A percentile compares a stretch with the other conserved stretches of the same genome.
Conservation (phyloP, 2,888 invertebrate species). For the Melanargia galathea region DNA sequence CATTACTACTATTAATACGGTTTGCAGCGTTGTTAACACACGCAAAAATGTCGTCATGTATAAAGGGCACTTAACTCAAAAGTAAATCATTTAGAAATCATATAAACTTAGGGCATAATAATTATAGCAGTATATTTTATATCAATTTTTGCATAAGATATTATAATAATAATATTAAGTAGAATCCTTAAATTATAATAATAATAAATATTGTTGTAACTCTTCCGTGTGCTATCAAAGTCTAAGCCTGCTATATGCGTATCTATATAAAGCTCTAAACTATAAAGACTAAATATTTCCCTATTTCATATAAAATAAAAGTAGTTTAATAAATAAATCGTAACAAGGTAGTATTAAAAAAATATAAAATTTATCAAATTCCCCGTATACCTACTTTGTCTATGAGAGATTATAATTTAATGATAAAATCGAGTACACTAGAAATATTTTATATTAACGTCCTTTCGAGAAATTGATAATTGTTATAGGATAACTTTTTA, state of each 20-base stretch:
- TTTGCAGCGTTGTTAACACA: neutral
- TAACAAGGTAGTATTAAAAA: constrained; percentile 18
- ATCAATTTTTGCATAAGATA: constrained; percentile 38
- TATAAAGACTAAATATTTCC: constrained; percentile 35
- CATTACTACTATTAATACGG: too few relatives aligned
- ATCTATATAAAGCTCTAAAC: constrained; percentile 31
- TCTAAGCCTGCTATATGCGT: constrained; percentile 34
- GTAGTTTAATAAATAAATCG: constrained; percentile 26
- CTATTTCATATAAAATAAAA: constrained; percentile 27
- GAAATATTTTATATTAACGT: constrained; percentile 11
- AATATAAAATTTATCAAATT: constrained; percentile 37
- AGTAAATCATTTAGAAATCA: constrained; percentile 31
- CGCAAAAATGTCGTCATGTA: neutral
- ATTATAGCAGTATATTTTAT: constrained; percentile 39
- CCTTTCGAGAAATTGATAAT: constrained; percentile 35
- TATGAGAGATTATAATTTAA: constrained; percentile 24
- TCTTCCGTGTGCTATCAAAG: constrained; percentile 34
- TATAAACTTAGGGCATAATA: constrained; percentile 32
- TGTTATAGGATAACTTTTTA: constrained; percentile 28
- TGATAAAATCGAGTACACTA: constrained; percentile 24
- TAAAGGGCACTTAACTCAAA: constrained; percentile 12
- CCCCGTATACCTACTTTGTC: constrained; percentile 29
- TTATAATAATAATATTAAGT: constrained; percentile 27
- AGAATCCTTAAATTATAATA: constrained; percentile 2
- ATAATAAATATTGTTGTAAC: constrained; percentile 28